Conservation (phyloP, 2,113 vertebrate species). For the Prolemur simus region DNA sequence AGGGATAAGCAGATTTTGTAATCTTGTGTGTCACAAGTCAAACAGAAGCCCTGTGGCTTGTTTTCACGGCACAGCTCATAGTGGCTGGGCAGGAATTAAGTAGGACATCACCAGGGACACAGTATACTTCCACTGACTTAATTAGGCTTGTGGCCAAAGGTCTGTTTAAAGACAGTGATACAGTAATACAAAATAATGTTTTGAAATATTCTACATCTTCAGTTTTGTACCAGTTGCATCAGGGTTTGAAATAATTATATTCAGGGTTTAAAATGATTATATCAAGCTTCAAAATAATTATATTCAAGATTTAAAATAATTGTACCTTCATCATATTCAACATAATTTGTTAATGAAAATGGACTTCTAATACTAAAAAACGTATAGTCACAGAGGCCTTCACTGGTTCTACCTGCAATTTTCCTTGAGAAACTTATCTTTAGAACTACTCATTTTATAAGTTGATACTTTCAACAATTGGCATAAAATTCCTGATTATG, state of each 20-base stretch:
- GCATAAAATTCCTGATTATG: neutral
- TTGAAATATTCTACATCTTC: neutral
- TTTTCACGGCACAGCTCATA: slow-evolving; percentile 9
- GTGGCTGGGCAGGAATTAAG: neutral
- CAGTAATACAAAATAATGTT: neutral
- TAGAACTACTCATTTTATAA: neutral
- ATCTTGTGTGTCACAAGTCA: neutral
- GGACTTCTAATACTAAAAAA: neutral
- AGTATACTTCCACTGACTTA: neutral
- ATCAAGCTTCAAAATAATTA: too few relatives aligned
- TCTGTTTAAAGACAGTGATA: neutral
- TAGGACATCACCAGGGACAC: fast-evolving
- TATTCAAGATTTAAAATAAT: neutral
- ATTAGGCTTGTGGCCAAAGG: neutral
- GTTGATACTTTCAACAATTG: neutral
- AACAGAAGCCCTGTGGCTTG: neutral
- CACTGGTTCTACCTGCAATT: neutral
- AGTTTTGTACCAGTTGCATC: neutral
- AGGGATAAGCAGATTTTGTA: slow-evolving; percentile 65
- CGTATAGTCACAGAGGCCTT: fast-evolving
- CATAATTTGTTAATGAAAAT: neutral
- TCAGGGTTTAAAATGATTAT: too few relatives aligned
- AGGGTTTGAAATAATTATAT: neutral
- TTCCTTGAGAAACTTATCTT: neutral
- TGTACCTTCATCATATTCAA: neutral